phyloP scores from a whole-genome alignment of 2,888 invertebrate genomes.

The Slavum lentiscoides region DNA sequence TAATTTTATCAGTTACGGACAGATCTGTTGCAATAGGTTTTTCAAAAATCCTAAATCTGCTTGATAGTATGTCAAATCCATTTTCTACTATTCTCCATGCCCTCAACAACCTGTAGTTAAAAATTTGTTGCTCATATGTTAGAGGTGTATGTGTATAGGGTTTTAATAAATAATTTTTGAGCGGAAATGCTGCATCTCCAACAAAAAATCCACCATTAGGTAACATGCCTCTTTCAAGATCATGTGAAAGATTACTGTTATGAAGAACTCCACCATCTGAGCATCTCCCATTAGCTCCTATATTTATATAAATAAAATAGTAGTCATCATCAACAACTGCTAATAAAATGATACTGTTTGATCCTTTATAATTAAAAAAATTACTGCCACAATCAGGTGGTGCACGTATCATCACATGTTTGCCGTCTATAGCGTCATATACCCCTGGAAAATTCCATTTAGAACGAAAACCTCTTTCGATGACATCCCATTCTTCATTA shows the following conservation, averaged over 20 bases:
- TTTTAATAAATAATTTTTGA: conserved; percentile 38
- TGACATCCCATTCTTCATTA: conserved; percentile 2
- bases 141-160: conserved; percentile 15
- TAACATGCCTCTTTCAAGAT: conserved; percentile 11
- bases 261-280: conserved; percentile 24
- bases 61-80: conserved; percentile 36
- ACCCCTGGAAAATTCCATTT: conserved; percentile 6
- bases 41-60: conserved; percentile 27
- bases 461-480: background rate
- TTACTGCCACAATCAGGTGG: background rate
- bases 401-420: background rate
- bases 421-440: conserved; percentile 5
- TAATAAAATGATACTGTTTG: conserved; percentile 32
- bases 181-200: conserved; percentile 45
- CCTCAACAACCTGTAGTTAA: conserved; percentile 31
- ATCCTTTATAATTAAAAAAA: conserved; percentile 42
- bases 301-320: conserved; percentile 33
- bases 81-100: conserved; percentile 42
- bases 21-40: conserved; percentile 29
- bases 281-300: conserved; percentile 40
- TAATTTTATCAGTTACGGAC: conserved; percentile 37
- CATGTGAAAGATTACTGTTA: conserved; percentile 3
- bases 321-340: conserved; percentile 51
- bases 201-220: conserved; percentile 35
- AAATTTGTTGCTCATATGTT: conserved; percentile 22